phyloP scores from a whole-genome alignment of 2,888 invertebrate species.

The Toxonevra muliebris region DNA sequence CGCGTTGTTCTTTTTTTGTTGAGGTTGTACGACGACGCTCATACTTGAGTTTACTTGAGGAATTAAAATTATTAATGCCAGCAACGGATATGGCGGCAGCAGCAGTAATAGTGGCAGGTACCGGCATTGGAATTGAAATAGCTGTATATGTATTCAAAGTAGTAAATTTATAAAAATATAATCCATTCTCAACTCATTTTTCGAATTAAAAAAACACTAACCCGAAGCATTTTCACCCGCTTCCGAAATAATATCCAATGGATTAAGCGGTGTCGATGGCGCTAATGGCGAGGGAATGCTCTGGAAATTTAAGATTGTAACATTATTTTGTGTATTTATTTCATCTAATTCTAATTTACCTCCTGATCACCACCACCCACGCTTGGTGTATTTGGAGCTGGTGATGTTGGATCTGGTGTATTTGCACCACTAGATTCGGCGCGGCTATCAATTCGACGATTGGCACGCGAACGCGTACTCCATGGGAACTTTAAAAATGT shows the following conservation, averaged over 20 bases:
- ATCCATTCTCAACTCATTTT: too few species aligned
- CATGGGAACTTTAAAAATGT: slow-evolving; percentile 64
- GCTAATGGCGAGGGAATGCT: slow-evolving; percentile 63
- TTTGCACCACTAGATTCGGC: slow-evolving; percentile 77
- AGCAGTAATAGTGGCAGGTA: slow-evolving; percentile 33
- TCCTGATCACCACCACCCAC: slow-evolving; percentile 59
- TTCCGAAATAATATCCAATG: slow-evolving; percentile 53
- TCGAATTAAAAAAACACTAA: slow-evolving; percentile 28
- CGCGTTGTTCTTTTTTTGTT: slow-evolving; percentile 56
- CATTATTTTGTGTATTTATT: not conserved
- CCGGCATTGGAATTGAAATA: slow-evolving; percentile 1
- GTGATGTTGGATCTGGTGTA: slow-evolving; percentile 78
- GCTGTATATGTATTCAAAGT: too few species aligned
- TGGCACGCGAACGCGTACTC: slow-evolving; percentile 68
- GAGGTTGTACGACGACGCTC: slow-evolving; percentile 63
- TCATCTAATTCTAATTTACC: slow-evolving; percentile 40
- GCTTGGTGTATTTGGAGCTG: slow-evolving; percentile 62
- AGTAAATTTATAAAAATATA: too few species aligned
- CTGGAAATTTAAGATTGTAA: slow-evolving; percentile 38
- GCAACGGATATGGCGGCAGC: slow-evolving; percentile 32
- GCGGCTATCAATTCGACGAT: slow-evolving; percentile 74
- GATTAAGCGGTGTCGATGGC: slow-evolving; percentile 52
- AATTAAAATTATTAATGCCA: slow-evolving; percentile 30
- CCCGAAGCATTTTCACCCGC: slow-evolving; percentile 42
- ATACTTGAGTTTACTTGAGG: slow-evolving; percentile 45